phyloP scores from a whole-genome alignment of 2,113 vertebrate species.

The Nycticebus coucang region DNA sequence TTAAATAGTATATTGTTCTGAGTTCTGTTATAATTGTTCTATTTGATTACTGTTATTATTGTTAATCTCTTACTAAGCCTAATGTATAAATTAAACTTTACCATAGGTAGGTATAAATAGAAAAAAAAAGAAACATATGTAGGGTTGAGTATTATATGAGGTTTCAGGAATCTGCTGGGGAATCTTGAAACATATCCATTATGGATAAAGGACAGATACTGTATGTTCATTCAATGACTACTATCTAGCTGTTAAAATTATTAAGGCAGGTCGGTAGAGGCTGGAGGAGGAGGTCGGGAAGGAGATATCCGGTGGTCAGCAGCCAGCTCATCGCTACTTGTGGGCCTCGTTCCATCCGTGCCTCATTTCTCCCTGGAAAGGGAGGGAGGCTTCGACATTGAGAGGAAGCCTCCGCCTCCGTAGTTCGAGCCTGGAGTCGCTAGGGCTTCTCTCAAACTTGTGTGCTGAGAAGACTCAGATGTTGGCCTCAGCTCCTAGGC shows the following conservation, averaged over 20 bases:
- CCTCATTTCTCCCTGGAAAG: too few species aligned
- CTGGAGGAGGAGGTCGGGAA: too few species aligned
- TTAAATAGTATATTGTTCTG: background rate
- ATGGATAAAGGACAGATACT: background rate
- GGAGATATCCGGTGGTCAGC: too few species aligned
- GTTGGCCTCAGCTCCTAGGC: too few species aligned
- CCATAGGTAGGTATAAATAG: background rate
- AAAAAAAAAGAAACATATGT: background rate
- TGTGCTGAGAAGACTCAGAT: too few species aligned
- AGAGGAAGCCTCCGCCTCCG: too few species aligned
- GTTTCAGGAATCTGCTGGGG: background rate
- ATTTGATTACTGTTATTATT: background rate
- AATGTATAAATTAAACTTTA: background rate
- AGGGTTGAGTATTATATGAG: background rate
- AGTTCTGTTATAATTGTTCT: background rate
- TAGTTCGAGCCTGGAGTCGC: too few species aligned
- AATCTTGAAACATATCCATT: background rate
- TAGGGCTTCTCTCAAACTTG: too few species aligned
- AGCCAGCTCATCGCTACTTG: too few species aligned
- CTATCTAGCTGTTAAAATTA: conserved; percentile 33
- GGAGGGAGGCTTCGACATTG: too few species aligned
- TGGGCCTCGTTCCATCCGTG: too few species aligned
- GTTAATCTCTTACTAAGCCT: background rate
- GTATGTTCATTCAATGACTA: background rate
- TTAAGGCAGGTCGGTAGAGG: too few species aligned